Percentiles rank a stretch among this genome's conserved stretches.
phyloP scores from a whole-genome alignment of 2,888 invertebrate genomes.

The Limnephilus auricula region DNA sequence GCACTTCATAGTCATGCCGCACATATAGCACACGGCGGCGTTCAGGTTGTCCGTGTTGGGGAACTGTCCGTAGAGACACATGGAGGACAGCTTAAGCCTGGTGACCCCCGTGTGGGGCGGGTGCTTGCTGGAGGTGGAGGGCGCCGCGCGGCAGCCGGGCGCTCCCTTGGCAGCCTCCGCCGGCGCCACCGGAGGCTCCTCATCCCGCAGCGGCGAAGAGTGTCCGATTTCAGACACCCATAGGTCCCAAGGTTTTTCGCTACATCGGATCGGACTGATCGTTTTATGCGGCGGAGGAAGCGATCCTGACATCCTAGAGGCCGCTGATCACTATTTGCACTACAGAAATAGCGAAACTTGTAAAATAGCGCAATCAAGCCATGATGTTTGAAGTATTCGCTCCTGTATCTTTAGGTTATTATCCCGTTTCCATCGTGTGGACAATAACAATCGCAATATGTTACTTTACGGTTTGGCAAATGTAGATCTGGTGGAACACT shows the following conservation, averaged over 20 bases:
- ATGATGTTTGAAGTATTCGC: constrained; percentile 69
- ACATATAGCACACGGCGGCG: constrained; percentile 87
- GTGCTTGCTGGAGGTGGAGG: constrained; percentile 70
- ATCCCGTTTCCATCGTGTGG: constrained; percentile 75
- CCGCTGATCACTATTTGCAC: constrained; percentile 65
- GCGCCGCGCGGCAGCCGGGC: constrained; percentile 68
- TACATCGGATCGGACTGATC: constrained; percentile 76
- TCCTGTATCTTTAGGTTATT: constrained; percentile 74
- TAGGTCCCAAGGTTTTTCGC: constrained; percentile 77
- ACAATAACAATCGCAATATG: constrained; percentile 60
- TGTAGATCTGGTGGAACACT: constrained; percentile 25
- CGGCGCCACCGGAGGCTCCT: constrained; percentile 69
- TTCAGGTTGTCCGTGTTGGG: constrained; percentile 87
- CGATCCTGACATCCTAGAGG: constrained; percentile 74
- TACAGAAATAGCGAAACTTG: constrained; percentile 10
- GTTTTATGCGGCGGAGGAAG: constrained; percentile 73
- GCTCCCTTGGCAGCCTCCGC: constrained; percentile 70
- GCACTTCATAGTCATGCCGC: constrained; percentile 87
- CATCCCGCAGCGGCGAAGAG: constrained; percentile 74
- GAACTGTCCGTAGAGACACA: constrained; percentile 87
- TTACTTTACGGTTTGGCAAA: constrained; percentile 7
- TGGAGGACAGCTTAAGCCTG: constrained; percentile 79
- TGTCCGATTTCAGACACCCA: constrained; percentile 77
- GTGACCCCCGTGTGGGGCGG: constrained; percentile 75
- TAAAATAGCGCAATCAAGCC: constrained; percentile 52